Conservation (phyloP, 2,888 invertebrate genomes). For the Platynereis dumerilii region DNA sequence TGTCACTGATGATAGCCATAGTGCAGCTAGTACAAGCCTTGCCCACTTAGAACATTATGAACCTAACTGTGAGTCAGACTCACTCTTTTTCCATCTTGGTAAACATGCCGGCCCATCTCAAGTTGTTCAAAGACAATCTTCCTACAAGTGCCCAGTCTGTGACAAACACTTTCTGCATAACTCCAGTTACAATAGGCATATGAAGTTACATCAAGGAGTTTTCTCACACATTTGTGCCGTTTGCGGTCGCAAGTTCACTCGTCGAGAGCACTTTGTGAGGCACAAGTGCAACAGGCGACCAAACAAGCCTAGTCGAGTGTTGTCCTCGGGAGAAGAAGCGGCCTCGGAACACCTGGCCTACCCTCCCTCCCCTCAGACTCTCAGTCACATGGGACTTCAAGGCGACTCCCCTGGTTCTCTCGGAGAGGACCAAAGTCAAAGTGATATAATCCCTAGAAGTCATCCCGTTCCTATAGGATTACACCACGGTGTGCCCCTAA, state of each 20-base stretch:
- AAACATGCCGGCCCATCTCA: too few species aligned
- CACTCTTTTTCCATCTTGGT: too few species aligned
- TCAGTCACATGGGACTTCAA: too few species aligned
- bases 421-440: background rate
- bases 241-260: slow-evolving; percentile 40
- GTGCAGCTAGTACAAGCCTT: too few species aligned
- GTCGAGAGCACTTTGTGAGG: slow-evolving; percentile 40
- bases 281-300: slow-evolving; percentile 40
- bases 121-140: slow-evolving; percentile 16
- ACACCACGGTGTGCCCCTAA: background rate
- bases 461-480: slow-evolving; percentile 6
- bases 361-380: slow-evolving; percentile 3
- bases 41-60: too few species aligned
- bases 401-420: too few species aligned
- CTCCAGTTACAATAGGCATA: slow-evolving; percentile 40
- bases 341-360: background rate
- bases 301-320: slow-evolving; percentile 32
- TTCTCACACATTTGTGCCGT: slow-evolving; percentile 38
- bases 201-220: slow-evolving; percentile 38
- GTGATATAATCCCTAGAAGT: background rate
- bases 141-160: slow-evolving; percentile 33
- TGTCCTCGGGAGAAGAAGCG: slow-evolving; percentile 3
- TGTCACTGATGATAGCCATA: too few species aligned
- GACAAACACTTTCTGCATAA: slow-evolving; percentile 35
- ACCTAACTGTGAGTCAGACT: too few species aligned